These are phyloP conservation scores for Pedetes capensis DNA, from an alignment of 2,113 vertebrate genomes.

Conservation along the genomic window DNA sequence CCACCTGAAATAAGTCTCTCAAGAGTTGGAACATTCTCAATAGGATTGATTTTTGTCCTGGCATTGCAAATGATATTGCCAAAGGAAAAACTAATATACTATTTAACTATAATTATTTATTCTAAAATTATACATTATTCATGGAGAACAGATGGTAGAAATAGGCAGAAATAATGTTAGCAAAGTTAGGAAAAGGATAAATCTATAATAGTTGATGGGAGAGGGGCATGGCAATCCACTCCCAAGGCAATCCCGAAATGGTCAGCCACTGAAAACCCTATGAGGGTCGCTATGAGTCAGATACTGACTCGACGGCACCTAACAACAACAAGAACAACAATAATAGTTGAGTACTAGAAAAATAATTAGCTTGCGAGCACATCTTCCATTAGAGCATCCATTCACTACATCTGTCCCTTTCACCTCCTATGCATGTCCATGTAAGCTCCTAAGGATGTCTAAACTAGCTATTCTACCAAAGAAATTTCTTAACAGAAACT, in stretches of 20 bases:
- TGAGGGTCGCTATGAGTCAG: too few relatives aligned
- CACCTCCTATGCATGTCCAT: too few relatives aligned
- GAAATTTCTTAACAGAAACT: neutral
- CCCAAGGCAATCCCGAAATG: too few relatives aligned
- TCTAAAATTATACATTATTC: constrained; percentile 10
- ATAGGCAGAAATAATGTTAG: neutral
- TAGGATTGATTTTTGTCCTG: constrained; percentile 3
- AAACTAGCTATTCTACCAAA: neutral
- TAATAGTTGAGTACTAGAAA: neutral
- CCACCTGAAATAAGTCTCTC: constrained; percentile 26
- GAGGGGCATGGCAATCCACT: too few relatives aligned
- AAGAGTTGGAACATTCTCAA: neutral
- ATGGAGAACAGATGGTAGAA: neutral
- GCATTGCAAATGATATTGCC: neutral
- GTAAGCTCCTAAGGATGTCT: too few relatives aligned
- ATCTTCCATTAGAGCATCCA: neutral
- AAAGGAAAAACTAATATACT: neutral
- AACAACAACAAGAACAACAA: too few relatives aligned
- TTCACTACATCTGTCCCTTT: neutral
- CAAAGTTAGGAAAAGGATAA: neutral
- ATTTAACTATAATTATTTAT: constrained; percentile 31
- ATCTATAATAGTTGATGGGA: neutral
- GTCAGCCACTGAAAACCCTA: too few relatives aligned
- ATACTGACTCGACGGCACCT: too few relatives aligned
- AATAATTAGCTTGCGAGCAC: neutral